Conservation (phyloP, 2,113 vertebrate genomes). For the Colinus virginianus region DNA sequence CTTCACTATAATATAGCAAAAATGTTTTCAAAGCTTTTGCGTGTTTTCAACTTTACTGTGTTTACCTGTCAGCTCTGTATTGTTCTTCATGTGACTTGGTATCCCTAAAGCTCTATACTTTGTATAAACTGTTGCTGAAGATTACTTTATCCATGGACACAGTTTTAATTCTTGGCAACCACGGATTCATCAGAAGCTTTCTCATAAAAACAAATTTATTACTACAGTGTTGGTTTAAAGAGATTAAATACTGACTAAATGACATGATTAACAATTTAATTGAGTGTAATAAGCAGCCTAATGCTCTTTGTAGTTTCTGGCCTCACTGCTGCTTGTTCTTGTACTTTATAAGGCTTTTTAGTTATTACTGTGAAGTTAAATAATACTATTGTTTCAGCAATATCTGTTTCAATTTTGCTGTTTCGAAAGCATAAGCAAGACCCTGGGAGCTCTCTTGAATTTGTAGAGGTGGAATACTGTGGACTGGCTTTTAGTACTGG, state of each 20-base stretch:
- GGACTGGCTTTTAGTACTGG: not conserved
- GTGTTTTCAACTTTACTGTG: not conserved
- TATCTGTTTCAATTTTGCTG: slow-evolving; percentile 16
- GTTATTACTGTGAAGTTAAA: not conserved
- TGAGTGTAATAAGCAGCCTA: slow-evolving; percentile 1
- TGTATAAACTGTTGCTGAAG: slow-evolving; percentile 5
- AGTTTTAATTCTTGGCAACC: not conserved
- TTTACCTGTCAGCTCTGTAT: not conserved
- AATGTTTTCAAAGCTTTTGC: too few relatives aligned
- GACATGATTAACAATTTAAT: slow-evolving; percentile 37
- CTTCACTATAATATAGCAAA: not conserved
- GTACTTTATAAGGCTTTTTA: slow-evolving; percentile 1
- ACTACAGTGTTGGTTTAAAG: slow-evolving; percentile 6
- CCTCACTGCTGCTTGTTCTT: not conserved
- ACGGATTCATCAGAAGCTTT: not conserved
- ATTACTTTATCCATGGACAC: slow-evolving; percentile 14
- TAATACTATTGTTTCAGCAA: not conserved
- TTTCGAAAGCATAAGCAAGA: not conserved
- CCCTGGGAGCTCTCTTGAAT: not conserved
- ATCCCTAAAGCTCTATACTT: not conserved
- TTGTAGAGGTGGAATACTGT: not conserved
- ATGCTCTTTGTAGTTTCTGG: slow-evolving; percentile 5
- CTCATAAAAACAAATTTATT: slow-evolving; percentile 35
- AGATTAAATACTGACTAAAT: slow-evolving; percentile 10
- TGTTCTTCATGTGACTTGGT: not conserved